phyloP scores from a whole-genome alignment of 1,140 invertebrate species.

The Pissodes strobi region DNA sequence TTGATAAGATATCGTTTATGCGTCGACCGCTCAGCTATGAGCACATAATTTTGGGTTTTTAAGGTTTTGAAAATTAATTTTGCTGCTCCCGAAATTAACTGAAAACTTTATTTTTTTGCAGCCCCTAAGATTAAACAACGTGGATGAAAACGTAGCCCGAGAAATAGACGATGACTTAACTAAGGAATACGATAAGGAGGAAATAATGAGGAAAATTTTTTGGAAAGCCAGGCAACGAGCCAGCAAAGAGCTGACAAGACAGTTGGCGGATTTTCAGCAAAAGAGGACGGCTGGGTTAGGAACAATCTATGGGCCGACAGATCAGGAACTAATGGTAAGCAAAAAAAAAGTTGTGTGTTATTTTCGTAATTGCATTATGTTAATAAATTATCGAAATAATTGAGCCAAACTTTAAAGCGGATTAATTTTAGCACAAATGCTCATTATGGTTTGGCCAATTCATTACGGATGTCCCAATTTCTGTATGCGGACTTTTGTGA shows the following conservation, averaged over 20 bases:
- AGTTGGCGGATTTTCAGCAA: slow-evolving; percentile 86
- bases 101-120: slow-evolving; percentile 57
- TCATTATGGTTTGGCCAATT: too few relatives aligned
- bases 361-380: too few relatives aligned
- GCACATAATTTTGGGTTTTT: too few relatives aligned
- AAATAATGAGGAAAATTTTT: slow-evolving; percentile 85
- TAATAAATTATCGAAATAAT: too few relatives aligned
- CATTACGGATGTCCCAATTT: too few relatives aligned
- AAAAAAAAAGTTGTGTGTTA: slow-evolving; percentile 38
- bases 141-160: slow-evolving; percentile 83
- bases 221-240: slow-evolving; percentile 82
- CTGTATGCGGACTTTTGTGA: too few relatives aligned
- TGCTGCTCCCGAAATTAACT: too few relatives aligned
- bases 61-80: too few relatives aligned
- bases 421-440: too few relatives aligned
- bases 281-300: slow-evolving; percentile 89
- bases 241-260: slow-evolving; percentile 83
- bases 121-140: slow-evolving; percentile 81
- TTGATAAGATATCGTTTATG: too few relatives aligned
- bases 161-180: slow-evolving; percentile 86
- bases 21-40: too few relatives aligned
- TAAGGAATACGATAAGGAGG: slow-evolving; percentile 84
- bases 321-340: slow-evolving; percentile 68
- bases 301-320: slow-evolving; percentile 86
- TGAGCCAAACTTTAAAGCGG: too few relatives aligned